Conservation (phyloP, 2,888 invertebrate species). For the Chymomyza fuscimana region DNA sequence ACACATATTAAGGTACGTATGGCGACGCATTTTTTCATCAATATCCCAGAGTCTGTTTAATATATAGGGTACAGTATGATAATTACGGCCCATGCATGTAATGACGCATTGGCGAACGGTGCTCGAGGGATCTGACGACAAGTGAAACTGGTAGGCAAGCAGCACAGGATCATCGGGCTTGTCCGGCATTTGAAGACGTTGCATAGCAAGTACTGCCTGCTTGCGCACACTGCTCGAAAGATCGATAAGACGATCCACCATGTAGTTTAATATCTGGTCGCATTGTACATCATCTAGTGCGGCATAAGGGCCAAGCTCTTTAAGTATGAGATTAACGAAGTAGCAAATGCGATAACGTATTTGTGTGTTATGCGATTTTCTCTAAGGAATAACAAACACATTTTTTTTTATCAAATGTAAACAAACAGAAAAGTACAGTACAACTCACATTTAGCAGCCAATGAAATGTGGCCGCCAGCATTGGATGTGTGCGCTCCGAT, state of each 20-base stretch:
- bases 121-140: conserved; percentile 88
- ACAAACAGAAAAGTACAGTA: conserved; percentile 21
- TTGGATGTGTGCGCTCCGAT: conserved; percentile 79
- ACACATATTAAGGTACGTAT: conserved; percentile 80
- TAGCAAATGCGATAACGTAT: conserved; percentile 89
- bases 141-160: conserved; percentile 85
- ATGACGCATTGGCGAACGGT: conserved; percentile 87
- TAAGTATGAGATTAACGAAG: conserved; percentile 87
- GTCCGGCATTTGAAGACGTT: conserved; percentile 89
- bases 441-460: conserved; percentile 64
- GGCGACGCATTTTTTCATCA: conserved; percentile 86
- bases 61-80: conserved; percentile 85
- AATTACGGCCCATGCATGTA: conserved; percentile 86
- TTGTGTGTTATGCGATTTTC: conserved; percentile 80
- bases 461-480: conserved; percentile 67
- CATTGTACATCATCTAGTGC: conserved; percentile 88
- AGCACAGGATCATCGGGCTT: conserved; percentile 88
- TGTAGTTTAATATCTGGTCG: conserved; percentile 85
- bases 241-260: conserved; percentile 86
- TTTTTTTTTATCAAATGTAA: conserved; percentile 5
- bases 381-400: conserved; percentile 58
- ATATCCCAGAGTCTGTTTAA: conserved; percentile 88
- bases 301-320: conserved; percentile 87
- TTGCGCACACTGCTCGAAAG: conserved; percentile 87
- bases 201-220: conserved; percentile 89